phyloP scores from a whole-genome alignment of 2,113 vertebrate genomes.

The Ovis canadensis region DNA sequence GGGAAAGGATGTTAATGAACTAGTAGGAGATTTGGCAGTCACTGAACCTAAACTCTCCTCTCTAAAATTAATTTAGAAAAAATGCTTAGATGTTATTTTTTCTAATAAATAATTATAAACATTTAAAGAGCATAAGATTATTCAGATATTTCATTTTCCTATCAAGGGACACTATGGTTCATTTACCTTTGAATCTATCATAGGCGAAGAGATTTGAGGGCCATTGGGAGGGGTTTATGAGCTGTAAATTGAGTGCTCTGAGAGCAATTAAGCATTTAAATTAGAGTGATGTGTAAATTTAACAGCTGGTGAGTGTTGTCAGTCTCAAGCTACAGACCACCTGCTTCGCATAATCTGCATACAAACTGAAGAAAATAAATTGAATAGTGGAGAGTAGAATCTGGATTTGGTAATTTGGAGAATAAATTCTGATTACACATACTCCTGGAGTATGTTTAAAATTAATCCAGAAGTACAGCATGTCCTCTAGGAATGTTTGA shows the following conservation, averaged over 20 bases:
- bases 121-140: slow-evolving; percentile 18
- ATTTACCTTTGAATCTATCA: slow-evolving; percentile 45
- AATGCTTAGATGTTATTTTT: background rate
- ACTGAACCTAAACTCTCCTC: background rate
- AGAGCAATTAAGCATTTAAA: slow-evolving; percentile 59
- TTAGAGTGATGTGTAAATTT: slow-evolving; percentile 50
- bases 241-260: slow-evolving; percentile 9
- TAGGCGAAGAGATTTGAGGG: slow-evolving; percentile 35
- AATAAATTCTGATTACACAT: slow-evolving; percentile 28
- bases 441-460: slow-evolving; percentile 17
- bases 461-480: background rate
- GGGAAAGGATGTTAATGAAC: background rate
- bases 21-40: background rate
- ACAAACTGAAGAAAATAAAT: slow-evolving; percentile 31
- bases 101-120: slow-evolving; percentile 26
- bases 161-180: slow-evolving; percentile 25
- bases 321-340: slow-evolving; percentile 40
- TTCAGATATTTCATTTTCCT: slow-evolving; percentile 45
- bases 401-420: slow-evolving; percentile 36
- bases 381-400: background rate
- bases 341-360: slow-evolving; percentile 48
- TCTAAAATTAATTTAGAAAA: slow-evolving; percentile 22
- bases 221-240: slow-evolving; percentile 15
- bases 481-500: slow-evolving; percentile 31
- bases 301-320: slow-evolving; percentile 62